A percentile compares a stretch with the other conserved stretches of the same genome.
Conservation (phyloP, 1,140 invertebrate species). For the Brachionus rubens region DNA sequence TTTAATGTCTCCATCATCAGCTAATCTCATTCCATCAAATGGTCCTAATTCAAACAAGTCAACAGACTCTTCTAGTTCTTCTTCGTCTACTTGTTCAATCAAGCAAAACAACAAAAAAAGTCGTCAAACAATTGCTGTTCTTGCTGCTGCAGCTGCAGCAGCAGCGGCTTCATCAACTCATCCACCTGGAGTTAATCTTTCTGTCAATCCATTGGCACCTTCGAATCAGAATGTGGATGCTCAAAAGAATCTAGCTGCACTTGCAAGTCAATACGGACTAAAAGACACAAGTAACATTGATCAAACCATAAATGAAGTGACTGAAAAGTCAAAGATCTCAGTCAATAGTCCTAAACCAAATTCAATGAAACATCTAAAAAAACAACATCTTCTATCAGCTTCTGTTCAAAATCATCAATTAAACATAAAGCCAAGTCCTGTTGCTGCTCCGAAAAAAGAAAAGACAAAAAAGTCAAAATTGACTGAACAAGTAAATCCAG, state of each 20-base stretch:
- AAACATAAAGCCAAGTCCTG: not conserved
- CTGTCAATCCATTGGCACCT: not conserved
- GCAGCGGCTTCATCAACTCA: not conserved
- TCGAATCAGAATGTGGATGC: slow-evolving; percentile 1
- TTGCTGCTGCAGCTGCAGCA: slow-evolving; percentile 31
- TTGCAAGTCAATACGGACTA: not conserved
- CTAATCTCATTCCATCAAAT: not conserved
- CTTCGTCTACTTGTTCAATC: not conserved
- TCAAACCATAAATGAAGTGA: slow-evolving; percentile 12
- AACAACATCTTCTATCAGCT: slow-evolving; percentile 21
- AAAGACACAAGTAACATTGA: slow-evolving; percentile 21
- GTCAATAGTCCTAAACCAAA: not conserved
- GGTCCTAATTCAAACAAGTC: slow-evolving; percentile 20
- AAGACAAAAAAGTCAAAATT: not conserved
- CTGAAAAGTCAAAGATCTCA: slow-evolving; percentile 22
- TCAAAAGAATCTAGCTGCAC: not conserved
- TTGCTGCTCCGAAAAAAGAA: not conserved
- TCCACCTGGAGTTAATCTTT: too few relatives aligned
- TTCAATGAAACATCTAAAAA: not conserved
- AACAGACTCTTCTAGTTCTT: not conserved
- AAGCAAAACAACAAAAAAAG: not conserved
- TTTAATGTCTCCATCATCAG: slow-evolving; percentile 14
- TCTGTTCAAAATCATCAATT: not conserved
- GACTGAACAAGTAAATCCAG: not conserved
- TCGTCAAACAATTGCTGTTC: slow-evolving; percentile 26